Conservation (phyloP, 2,797 vertebrate genomes). For the Nannoperca australis region DNA sequence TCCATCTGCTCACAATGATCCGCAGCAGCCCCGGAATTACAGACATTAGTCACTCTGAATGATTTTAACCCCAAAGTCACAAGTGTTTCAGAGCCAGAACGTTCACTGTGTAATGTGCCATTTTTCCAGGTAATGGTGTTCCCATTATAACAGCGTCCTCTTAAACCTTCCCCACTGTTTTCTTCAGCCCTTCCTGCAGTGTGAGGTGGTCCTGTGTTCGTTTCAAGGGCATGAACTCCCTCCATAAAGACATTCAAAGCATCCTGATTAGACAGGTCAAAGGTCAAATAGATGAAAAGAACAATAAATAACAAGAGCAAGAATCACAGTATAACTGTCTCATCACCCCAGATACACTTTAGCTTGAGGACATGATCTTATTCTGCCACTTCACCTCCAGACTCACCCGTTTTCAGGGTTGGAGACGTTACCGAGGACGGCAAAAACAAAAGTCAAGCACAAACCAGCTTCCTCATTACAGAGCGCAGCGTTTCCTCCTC, state of each 20-base stretch:
- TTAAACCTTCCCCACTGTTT: neutral
- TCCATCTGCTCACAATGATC: constrained; percentile 59
- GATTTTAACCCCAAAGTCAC: constrained; percentile 23
- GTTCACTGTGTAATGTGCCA: constrained; percentile 7
- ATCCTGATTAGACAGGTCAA: neutral
- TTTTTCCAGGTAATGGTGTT: constrained; percentile 4
- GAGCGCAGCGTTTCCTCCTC: constrained; percentile 40
- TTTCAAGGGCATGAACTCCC: neutral
- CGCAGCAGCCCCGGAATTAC: constrained; percentile 29
- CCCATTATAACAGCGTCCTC: neutral
- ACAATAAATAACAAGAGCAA: constrained; percentile 21
- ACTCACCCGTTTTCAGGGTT: constrained; percentile 24
- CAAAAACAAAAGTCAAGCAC: constrained; percentile 33
- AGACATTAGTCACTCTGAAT: constrained; percentile 48
- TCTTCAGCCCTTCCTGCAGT: neutral
- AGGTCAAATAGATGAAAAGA: constrained; percentile 35
- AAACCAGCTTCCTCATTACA: constrained; percentile 52
- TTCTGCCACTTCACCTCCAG: constrained; percentile 8
- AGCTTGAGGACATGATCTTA: neutral
- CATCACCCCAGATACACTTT: neutral
- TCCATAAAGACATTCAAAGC: neutral
- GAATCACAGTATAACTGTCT: neutral
- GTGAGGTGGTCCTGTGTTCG: neutral
- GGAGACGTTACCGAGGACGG: constrained; percentile 21
- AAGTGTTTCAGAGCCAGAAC: constrained; percentile 1